Evolutionary conservation across 2,113 vertebrate species (phyloP).

Genomic region (Rhadina sibilatrix): DNA sequence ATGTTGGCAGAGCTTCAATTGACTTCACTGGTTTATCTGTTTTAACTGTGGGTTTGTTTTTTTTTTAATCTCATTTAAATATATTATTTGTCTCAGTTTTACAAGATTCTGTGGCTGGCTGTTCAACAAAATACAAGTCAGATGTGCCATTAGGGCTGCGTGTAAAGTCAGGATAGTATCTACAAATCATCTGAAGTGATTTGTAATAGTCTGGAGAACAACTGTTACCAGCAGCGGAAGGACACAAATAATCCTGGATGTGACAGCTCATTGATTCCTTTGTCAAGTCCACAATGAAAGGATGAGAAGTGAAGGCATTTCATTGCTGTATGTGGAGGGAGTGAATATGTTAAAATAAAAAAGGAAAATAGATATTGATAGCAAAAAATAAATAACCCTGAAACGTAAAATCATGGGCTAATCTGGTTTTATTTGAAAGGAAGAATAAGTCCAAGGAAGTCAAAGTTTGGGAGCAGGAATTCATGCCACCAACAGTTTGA

Average conservation of each 20-base stretch:
- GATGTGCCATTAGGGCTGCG: not conserved
- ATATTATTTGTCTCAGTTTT: not conserved
- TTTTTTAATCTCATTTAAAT: not conserved
- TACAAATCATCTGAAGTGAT: not conserved
- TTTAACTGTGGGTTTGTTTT: not conserved
- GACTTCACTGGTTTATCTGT: not conserved
- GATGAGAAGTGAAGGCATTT: not conserved
- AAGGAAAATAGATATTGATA: not conserved
- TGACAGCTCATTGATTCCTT: not conserved
- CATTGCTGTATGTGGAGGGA: not conserved
- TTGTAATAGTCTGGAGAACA: not conserved
- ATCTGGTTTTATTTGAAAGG: not conserved
- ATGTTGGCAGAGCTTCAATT: not conserved
- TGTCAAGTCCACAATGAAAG: not conserved
- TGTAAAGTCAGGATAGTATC: not conserved
- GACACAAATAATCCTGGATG: not conserved
- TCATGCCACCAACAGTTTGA: not conserved
- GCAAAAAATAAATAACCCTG: not conserved
- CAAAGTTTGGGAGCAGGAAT: not conserved
- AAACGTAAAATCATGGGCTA: not conserved
- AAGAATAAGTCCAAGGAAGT: not conserved
- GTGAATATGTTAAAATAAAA: not conserved
- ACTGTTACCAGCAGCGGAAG: not conserved
- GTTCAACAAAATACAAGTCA: not conserved
- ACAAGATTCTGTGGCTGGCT: not conserved